Evolutionary conservation across 2,888 invertebrate species (phyloP).

Genomic region (Gibbula magus): DNA sequence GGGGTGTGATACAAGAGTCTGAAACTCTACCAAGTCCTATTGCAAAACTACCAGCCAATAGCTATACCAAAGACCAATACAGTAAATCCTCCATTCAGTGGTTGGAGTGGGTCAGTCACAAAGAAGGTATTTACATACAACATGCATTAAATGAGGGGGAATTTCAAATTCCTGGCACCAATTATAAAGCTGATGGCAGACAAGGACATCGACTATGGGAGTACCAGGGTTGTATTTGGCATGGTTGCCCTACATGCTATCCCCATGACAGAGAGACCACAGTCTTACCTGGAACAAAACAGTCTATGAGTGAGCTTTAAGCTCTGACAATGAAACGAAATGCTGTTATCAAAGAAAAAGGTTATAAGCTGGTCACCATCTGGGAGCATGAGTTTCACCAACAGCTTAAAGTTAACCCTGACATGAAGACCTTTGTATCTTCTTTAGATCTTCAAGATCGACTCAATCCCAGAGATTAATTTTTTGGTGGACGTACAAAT

Average conservation of each 20-base stretch:
- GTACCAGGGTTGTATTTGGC: not conserved
- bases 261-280: not conserved
- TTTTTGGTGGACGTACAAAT: constrained; percentile 60
- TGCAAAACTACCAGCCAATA: not conserved
- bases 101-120: constrained; percentile 33
- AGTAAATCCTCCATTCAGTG: constrained; percentile 34
- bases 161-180: not conserved
- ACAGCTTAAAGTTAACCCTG: constrained; percentile 31
- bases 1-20: not conserved
- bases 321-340: not conserved
- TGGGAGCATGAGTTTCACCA: not conserved
- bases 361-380: not conserved
- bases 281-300: not conserved
- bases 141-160: constrained; percentile 13
- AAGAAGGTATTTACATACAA: not conserved
- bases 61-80: not conserved
- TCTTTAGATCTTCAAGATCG: constrained; percentile 38
- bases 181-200: not conserved
- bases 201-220: not conserved
- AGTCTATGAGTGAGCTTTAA: not conserved
- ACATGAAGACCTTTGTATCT: constrained; percentile 37
- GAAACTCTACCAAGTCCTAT: not conserved
- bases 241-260: not conserved
- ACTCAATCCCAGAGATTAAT: constrained; percentile 56
- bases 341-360: not conserved